These are phyloP conservation scores for Heliconius nattereri DNA, from an alignment of 1,140 invertebrate species.

Conservation along the genomic window DNA sequence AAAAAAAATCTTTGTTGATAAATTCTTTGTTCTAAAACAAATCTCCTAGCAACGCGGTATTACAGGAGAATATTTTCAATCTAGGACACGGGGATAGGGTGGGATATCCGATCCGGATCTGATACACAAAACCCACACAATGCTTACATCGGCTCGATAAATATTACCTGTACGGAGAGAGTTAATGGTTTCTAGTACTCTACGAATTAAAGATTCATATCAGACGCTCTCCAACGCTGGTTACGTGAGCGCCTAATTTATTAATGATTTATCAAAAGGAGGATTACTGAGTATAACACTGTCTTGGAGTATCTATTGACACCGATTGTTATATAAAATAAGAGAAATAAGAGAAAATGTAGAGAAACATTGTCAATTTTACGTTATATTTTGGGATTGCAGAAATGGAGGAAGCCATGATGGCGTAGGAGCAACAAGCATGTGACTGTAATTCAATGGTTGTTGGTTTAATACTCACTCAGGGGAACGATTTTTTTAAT, in stretches of 20 bases:
- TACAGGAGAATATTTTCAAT: background rate
- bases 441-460: no score
- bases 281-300: background rate
- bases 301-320: background rate
- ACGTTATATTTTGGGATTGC: no score
- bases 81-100: slow-evolving; percentile 5
- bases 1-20: background rate
- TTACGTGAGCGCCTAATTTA: background rate
- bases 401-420: no score
- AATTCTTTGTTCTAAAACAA: slow-evolving; percentile 11
- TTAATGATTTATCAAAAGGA: background rate
- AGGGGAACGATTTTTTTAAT: no score
- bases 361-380: no score
- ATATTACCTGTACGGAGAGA: background rate
- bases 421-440: no score
- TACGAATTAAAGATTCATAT: background rate
- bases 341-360: background rate
- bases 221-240: background rate
- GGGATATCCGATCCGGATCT: slow-evolving; percentile 9
- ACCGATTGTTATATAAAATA: background rate
- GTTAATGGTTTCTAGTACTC: background rate
- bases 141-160: background rate
- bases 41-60: background rate
- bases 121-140: slow-evolving; percentile 4
- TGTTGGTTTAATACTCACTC: no score